A percentile compares a stretch with the other conserved stretches of the same genome.
phyloP scores from a whole-genome alignment of 2,888 invertebrate species.

The Bugulina stolonifera region DNA sequence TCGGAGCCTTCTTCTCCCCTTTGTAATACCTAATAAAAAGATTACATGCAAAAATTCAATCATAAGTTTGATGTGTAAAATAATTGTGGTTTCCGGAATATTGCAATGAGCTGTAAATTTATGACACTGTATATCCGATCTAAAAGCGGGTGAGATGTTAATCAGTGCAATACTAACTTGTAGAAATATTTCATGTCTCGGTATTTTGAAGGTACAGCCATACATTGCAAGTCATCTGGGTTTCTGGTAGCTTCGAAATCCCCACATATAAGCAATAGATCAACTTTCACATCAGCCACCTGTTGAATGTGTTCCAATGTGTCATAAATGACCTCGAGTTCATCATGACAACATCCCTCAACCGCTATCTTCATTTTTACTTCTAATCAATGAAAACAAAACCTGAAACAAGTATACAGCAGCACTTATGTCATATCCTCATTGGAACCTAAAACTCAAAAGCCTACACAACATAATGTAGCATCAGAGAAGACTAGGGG shows the following conservation, averaged over 20 bases:
- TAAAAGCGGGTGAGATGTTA: no score
- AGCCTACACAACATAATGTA: no score
- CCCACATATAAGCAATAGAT: conserved; percentile 91
- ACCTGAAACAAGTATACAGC: no score
- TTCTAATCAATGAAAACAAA: no score
- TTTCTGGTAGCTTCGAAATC: conserved; percentile 96
- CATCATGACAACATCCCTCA: conserved; percentile 97
- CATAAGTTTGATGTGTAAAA: no score
- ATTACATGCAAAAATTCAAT: no score
- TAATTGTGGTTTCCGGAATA: no score
- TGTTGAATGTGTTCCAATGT: conserved; percentile 71
- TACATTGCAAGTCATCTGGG: conserved; percentile 75
- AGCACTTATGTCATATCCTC: no score
- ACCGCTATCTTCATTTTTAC: conserved; percentile 80
- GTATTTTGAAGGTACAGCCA: conserved; percentile 93
- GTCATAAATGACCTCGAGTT: conserved; percentile 89
- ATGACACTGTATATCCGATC: no score
- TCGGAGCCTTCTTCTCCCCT: conserved; percentile 80
- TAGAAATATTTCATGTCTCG: conserved; percentile 83
- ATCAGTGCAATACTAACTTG: conserved; percentile 62
- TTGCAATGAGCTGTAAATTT: no score
- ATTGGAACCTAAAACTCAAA: no score
- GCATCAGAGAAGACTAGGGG: no score
- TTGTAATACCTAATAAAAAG: conserved; percentile 75
- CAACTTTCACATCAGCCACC: conserved; percentile 70